Evolutionary conservation across 2,113 vertebrate genomes (phyloP).

Genomic region (Elephas maximus): DNA sequence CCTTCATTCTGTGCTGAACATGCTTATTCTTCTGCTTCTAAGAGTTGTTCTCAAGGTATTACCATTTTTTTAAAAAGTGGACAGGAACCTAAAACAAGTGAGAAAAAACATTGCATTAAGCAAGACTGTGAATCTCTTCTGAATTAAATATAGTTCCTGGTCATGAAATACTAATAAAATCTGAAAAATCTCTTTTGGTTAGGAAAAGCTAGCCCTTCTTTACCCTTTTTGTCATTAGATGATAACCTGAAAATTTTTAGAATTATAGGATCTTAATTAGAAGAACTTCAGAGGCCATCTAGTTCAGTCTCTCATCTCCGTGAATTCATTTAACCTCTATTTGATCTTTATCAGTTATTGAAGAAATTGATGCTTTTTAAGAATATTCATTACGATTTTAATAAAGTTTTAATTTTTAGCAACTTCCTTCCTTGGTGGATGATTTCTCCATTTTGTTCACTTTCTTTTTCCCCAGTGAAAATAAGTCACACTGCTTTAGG

Average conservation of each 20-base stretch:
- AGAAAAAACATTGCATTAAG: conserved; percentile 4
- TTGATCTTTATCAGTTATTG: conserved; percentile 3
- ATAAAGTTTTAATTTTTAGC: neutral
- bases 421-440: conserved; percentile 29
- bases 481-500: neutral
- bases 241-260: neutral
- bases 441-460: neutral
- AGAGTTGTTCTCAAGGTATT: conserved; percentile 97
- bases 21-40: conserved; percentile 98
- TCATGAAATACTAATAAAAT: conserved; percentile 17
- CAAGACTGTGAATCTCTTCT: neutral
- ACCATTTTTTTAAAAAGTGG: neutral
- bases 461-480: conserved; percentile 18
- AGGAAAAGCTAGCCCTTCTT: neutral
- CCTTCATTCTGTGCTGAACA: conserved; percentile 98
- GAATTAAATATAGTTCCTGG: neutral
- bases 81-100: neutral
- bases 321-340: neutral
- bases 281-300: neutral
- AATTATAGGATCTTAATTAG: neutral
- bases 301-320: neutral
- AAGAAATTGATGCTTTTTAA: conserved; percentile 31
- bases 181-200: neutral
- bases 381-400: conserved; percentile 11
- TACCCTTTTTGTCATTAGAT: neutral